Percentiles rank a stretch among this genome's conserved stretches.
Evolutionary conservation across 2,888 invertebrate species (phyloP).

Genomic region (Epsilonema sp.): DNA sequence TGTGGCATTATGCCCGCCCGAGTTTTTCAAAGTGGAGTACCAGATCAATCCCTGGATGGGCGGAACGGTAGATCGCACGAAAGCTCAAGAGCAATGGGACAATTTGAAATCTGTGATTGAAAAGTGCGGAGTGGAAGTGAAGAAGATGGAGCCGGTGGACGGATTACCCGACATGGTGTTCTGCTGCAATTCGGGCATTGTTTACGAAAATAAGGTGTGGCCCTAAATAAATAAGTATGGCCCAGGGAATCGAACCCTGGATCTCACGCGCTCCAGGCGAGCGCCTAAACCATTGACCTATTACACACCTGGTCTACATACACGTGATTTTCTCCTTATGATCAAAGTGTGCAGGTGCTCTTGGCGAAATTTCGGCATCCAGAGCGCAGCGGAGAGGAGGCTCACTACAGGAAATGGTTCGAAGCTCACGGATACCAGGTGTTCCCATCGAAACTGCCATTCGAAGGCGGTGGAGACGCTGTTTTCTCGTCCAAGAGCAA

Average conservation of each 20-base stretch:
- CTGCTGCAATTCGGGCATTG: slow-evolving; percentile 26
- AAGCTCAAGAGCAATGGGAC: slow-evolving; percentile 20
- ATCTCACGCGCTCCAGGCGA: too few relatives aligned
- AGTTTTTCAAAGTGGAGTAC: slow-evolving; percentile 21
- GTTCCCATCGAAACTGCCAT: too few relatives aligned
- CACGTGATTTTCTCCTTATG: not conserved
- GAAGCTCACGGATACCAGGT: slow-evolving; percentile 17
- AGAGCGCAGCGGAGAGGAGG: slow-evolving; percentile 23
- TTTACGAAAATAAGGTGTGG: slow-evolving; percentile 17
- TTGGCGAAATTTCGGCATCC: slow-evolving; percentile 24
- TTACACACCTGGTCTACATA: too few relatives aligned
- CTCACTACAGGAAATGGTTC: slow-evolving; percentile 24
- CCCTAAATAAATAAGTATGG: not conserved
- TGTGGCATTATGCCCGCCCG: slow-evolving; percentile 24
- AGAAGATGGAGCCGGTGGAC: slow-evolving; percentile 19
- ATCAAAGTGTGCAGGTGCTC: slow-evolving; percentile 14
- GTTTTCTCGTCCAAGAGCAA: slow-evolving; percentile 20
- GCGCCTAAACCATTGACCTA: too few relatives aligned
- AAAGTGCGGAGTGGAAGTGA: slow-evolving; percentile 10
- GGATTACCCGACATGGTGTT: slow-evolving; percentile 28
- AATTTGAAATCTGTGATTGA: slow-evolving; percentile 17
- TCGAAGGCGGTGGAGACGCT: slow-evolving; percentile 28
- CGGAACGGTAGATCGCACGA: slow-evolving; percentile 13
- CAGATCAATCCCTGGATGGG: slow-evolving; percentile 26
- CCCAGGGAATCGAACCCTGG: too few relatives aligned